Evolutionary conservation across 2,888 invertebrate species (phyloP), one percentile per base, ranked within the genome.

Genomic region (Chirona hameri): DNA sequence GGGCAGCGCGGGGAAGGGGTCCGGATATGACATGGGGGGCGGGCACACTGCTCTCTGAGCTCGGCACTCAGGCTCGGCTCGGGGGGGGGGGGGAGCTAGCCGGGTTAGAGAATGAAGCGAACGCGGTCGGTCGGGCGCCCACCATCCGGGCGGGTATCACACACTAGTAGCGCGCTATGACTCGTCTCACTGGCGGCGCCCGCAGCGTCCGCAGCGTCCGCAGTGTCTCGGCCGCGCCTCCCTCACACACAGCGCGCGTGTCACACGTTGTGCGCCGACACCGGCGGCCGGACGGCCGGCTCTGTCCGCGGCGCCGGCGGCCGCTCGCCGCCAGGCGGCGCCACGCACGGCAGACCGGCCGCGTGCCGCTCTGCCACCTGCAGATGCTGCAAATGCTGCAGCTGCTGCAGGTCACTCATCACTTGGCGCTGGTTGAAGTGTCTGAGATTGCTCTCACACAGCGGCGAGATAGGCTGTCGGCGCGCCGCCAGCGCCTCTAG

Each of bases 371-470:
- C 76, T 9, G 46, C 76, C 21, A 46, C 76, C 65, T 65, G 65
- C 65, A 65, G 65, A n/a, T 60, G 60, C 72, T 72, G 72, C 82
- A 10, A 82, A 48, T 84, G 84, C 81, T 85, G 84, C 39, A 85
- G 84, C 81, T 85, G 85, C 57, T 84, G 84, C 81, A 85, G 82
- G 83, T 85, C 85, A 31, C 83, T 52, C 55, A 84, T 84, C 81
- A 84, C 81, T 82, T 85, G 85, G 29, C 83, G 83, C 79, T 84
- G 84, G 79, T 85, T 84, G 83, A 84, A 85, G 81, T 84, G 83
- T 29, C 85, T 81, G 46, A 85, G 82, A 80, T 85, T 85, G 31
- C 84, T 84, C 76, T 85, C 85, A 81, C 85, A 84, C 39, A 85
- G 84, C 48, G 85, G 83, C 29, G 84, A 84, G 9, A 85, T 84